Percentiles rank a stretch among this genome's conserved stretches.
These are phyloP conservation scores for Poecilia picta DNA, from an alignment of 2,797 vertebrate genomes.

Conservation along the genomic window DNA sequence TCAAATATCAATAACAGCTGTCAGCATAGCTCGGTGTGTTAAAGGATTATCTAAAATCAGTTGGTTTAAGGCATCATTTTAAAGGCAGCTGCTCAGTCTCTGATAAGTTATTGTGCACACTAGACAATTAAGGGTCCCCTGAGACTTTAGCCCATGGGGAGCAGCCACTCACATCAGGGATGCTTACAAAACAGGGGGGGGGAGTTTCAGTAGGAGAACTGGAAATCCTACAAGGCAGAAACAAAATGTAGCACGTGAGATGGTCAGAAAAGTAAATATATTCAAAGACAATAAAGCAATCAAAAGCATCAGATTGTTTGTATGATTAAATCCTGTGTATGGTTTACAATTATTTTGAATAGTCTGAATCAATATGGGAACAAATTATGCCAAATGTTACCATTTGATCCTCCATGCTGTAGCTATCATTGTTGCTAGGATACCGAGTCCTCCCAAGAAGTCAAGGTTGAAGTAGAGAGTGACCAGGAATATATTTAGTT, in stretches of 20 bases:
- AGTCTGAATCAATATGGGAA: constrained; percentile 58
- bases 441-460: constrained; percentile 54
- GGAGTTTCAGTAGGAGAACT: constrained; percentile 14
- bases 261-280: background rate
- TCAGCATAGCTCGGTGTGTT: constrained; percentile 59
- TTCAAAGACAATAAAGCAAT: background rate
- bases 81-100: constrained; percentile 77
- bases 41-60: constrained; percentile 83
- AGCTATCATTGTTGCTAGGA: constrained; percentile 75
- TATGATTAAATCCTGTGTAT: background rate
- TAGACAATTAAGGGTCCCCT: constrained; percentile 79
- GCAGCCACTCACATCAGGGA: constrained; percentile 35
- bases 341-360: constrained; percentile 36
- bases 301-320: background rate
- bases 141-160: constrained; percentile 58
- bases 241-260: background rate
- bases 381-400: constrained; percentile 65
- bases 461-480: constrained; percentile 49
- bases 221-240: background rate
- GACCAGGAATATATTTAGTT: background rate
- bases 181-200: constrained; percentile 10
- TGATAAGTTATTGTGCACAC: constrained; percentile 83
- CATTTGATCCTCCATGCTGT: constrained; percentile 67
- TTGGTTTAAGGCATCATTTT: constrained; percentile 81
- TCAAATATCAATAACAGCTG: constrained; percentile 73